Evolutionary conservation across 2,113 vertebrate species (phyloP).

Genomic region (Herpailurus yagouaroundi): DNA sequence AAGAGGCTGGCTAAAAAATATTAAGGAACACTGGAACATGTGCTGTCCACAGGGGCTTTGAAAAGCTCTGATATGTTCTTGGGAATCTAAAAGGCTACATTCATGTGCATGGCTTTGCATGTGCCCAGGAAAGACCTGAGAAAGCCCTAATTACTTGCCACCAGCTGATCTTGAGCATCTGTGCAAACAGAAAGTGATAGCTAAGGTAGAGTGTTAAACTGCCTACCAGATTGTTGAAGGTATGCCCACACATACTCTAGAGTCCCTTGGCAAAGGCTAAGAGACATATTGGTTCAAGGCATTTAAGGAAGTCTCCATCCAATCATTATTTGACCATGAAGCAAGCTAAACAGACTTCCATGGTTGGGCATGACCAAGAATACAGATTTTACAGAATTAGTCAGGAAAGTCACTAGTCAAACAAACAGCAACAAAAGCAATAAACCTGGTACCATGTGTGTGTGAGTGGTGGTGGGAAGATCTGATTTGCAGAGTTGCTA

Average conservation of each 20-base stretch:
- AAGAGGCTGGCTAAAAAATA: neutral
- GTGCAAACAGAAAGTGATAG: neutral
- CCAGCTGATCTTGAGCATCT: neutral
- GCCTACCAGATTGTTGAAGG: neutral
- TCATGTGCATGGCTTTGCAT: neutral
- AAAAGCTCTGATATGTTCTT: neutral
- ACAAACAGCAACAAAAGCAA: neutral
- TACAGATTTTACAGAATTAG: neutral
- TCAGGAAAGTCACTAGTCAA: neutral
- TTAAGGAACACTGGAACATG: neutral
- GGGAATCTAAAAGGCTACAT: neutral
- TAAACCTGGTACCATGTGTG: neutral
- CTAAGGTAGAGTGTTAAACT: neutral
- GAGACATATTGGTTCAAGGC: neutral
- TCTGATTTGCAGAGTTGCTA: neutral
- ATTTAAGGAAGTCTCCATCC: conserved; percentile 1
- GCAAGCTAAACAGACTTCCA: neutral
- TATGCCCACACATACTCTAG: no score
- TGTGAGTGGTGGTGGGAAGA: neutral
- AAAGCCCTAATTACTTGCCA: neutral
- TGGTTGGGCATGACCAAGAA: neutral
- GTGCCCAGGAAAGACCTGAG: neutral
- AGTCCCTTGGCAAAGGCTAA: neutral
- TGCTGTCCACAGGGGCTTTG: neutral
- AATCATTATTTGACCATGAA: neutral